Conservation (phyloP, 2,888 invertebrate species). For the Yponomeuta plumbellus region DNA sequence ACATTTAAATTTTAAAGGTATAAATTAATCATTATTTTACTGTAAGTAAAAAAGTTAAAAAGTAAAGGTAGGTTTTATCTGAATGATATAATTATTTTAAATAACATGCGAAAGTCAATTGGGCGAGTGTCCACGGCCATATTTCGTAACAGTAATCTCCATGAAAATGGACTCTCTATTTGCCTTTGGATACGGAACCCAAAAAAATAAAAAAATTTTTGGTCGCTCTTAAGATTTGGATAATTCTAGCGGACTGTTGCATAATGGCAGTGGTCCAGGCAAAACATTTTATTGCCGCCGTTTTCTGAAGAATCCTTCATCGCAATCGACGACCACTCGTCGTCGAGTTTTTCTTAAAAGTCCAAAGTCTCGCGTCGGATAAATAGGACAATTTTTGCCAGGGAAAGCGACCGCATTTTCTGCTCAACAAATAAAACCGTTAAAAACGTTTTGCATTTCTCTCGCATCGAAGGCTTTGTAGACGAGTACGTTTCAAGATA, state of each 20-base stretch:
- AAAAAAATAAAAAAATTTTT: no score
- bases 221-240: neutral
- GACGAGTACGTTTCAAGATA: no score
- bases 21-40: no score
- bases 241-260: neutral
- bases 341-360: conserved; percentile 25
- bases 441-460: neutral
- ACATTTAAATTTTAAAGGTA: no score
- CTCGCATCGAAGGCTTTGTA: neutral
- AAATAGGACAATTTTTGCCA: neutral
- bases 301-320: conserved; percentile 12
- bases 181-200: no score
- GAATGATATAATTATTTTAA: no score
- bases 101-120: no score
- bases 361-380: neutral
- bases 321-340: conserved; percentile 27
- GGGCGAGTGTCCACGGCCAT: no score
- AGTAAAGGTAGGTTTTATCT: no score
- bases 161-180: no score
- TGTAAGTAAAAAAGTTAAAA: no score
- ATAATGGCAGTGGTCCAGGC: neutral
- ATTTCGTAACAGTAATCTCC: no score
- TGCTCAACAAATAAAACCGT: neutral
- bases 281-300: conserved; percentile 8
- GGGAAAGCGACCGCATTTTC: neutral